Evolutionary conservation across 2,888 invertebrate genomes (phyloP).

Genomic region (Pristionchus maxplancki): DNA sequence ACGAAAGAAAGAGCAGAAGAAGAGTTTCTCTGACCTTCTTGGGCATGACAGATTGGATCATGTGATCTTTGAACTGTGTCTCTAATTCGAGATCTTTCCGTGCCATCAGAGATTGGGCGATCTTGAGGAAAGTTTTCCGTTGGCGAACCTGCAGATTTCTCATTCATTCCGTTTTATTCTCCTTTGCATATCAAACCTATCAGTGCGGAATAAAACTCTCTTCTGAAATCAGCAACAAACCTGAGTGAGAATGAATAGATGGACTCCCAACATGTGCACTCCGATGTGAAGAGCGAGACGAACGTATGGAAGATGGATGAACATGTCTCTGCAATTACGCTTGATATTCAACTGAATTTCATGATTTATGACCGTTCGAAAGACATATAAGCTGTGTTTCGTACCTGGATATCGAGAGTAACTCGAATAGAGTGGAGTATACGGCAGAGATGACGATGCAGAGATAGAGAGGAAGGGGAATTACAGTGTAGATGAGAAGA

Average conservation of each 20-base stretch:
- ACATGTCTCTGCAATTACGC: not conserved
- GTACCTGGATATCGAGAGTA: constrained; percentile 70
- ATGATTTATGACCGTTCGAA: too few relatives aligned
- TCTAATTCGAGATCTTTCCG: constrained; percentile 92
- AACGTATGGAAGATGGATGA: constrained; percentile 55
- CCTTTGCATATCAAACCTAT: too few relatives aligned
- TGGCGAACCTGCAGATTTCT: constrained; percentile 84
- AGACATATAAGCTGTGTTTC: too few relatives aligned
- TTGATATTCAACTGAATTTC: too few relatives aligned
- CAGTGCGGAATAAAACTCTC: too few relatives aligned
- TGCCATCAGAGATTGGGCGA: constrained; percentile 91
- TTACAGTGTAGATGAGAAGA: constrained; percentile 91
- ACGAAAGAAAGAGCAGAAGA: not conserved
- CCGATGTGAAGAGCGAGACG: constrained; percentile 87
- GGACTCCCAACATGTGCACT: constrained; percentile 92
- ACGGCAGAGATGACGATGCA: constrained; percentile 87
- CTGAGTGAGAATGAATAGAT: constrained; percentile 89
- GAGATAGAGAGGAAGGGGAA: constrained; percentile 91
- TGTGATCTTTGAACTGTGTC: constrained; percentile 94
- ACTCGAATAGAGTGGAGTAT: constrained; percentile 91
- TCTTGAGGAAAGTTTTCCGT: constrained; percentile 96
- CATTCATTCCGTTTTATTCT: too few relatives aligned
- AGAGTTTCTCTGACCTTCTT: constrained; percentile 80
- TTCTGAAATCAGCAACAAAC: too few relatives aligned
- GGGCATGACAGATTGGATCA: constrained; percentile 98